phyloP scores from a whole-genome alignment of 2,888 invertebrate species.

The Candidula unifasciata region DNA sequence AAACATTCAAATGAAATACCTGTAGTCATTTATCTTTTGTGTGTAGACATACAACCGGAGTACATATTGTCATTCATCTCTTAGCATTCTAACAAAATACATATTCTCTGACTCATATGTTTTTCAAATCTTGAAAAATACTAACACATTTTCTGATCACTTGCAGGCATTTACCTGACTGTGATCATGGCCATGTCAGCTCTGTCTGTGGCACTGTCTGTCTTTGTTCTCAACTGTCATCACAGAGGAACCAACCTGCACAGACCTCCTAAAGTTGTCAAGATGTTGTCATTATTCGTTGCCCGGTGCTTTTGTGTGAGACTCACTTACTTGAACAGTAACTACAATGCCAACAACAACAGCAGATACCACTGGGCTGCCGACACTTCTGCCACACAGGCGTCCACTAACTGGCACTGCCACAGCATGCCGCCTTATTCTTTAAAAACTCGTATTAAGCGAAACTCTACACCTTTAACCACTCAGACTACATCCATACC shows the following conservation, averaged over 20 bases:
- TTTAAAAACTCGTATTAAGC: not conserved
- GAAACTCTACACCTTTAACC: not conserved
- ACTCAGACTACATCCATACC: not conserved
- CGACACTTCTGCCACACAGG: not conserved
- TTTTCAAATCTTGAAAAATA: too few relatives aligned
- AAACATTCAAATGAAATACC: too few relatives aligned
- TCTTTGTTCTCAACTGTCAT: constrained; percentile 78
- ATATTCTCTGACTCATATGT: too few relatives aligned
- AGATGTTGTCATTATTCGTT: constrained; percentile 63
- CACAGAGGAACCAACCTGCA: constrained; percentile 70
- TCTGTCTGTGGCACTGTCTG: constrained; percentile 77
- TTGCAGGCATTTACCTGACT: constrained; percentile 78
- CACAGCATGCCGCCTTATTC: constrained; percentile 32
- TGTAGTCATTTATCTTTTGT: too few relatives aligned
- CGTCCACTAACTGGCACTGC: constrained; percentile 19
- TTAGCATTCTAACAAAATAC: too few relatives aligned
- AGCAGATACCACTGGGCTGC: not conserved
- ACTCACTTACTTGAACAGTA: constrained; percentile 55
- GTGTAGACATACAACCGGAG: too few relatives aligned
- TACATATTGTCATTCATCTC: too few relatives aligned
- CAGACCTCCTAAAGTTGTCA: constrained; percentile 73
- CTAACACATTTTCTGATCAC: too few relatives aligned
- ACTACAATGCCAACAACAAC: constrained; percentile 12
- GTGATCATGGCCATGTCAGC: constrained; percentile 79
- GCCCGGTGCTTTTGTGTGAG: constrained; percentile 63